Evolutionary conservation across 2,797 vertebrate species (phyloP), one percentile per base, ranked within the genome.

Genomic region (Acanthopagrus latus): DNA sequence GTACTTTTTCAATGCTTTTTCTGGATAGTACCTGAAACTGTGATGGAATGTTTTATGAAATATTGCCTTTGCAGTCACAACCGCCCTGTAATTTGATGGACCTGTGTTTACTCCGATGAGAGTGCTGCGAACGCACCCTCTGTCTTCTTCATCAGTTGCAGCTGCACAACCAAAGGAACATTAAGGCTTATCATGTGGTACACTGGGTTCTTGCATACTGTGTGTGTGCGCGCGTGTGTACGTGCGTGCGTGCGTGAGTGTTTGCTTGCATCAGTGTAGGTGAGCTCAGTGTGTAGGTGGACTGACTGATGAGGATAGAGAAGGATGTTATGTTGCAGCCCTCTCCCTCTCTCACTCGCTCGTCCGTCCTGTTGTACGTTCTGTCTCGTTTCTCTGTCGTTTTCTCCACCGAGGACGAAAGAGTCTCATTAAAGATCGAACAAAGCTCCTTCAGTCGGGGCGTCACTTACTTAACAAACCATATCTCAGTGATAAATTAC

Each of bases 211-310:
- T 7, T 27, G 16, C 1, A 8, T 50, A 20, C 27, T 48, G 21
- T 63, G 29, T 54, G 65, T 57, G 62, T 41, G 38, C 18, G 16
- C 57, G 50, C 18, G 7, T 65, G 38, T 29, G 18, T 63, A 57
- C 1, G 21, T 62, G 11, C 51, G 1, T 47, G 33, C 23, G 16
- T 52, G 65, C 55, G 62, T 74, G 59, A 62, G 33, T 62, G 2
- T 57, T 20, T 67, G 46, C 64, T 25, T 68, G 48, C 33, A 44
- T 74, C 47, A 58, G 13, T 64, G 60, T 54, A 74, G 64, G 56
- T 80, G 64, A 80, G 48, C 52, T 55, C 11, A 56, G 20, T 71
- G 79, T 60, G 70, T 74, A 70, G 79, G 73, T 68, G 85, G 81
- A 86, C 18, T 65, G 12, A 17, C 70, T 74, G 70, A 85, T 78